Evolutionary conservation across 2,888 invertebrate species (phyloP).

Genomic region (Aspidapion aeneum): DNA sequence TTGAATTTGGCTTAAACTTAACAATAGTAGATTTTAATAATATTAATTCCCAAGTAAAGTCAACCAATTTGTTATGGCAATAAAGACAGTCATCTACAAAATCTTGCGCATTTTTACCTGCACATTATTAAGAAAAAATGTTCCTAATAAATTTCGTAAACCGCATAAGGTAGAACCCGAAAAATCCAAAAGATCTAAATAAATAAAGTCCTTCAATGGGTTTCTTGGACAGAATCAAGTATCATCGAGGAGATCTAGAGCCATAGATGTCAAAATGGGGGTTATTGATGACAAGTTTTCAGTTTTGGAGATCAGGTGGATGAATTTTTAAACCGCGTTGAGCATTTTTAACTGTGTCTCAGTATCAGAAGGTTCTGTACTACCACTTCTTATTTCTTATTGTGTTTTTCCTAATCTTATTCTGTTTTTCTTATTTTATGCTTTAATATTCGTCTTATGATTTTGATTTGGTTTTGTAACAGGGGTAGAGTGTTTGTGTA

Average conservation of each 20-base stretch:
- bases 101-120: background rate
- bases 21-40: too few species aligned
- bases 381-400: too few species aligned
- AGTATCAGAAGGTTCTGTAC: too few species aligned
- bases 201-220: background rate
- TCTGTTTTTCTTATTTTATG: too few species aligned
- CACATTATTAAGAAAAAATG: too few species aligned
- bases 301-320: background rate
- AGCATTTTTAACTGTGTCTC: background rate
- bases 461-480: too few species aligned
- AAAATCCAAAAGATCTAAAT: background rate
- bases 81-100: background rate
- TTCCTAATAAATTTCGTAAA: background rate
- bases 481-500: too few species aligned
- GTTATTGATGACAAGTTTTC: constrained; percentile 10
- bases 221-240: background rate
- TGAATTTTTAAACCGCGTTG: background rate
- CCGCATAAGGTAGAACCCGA: background rate
- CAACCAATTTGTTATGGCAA: background rate
- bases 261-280: constrained; percentile 2
- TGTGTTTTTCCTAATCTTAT: too few species aligned
- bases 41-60: too few species aligned
- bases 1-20: too few species aligned
- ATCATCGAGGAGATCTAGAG: constrained; percentile 4
- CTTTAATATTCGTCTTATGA: too few species aligned